These are phyloP conservation scores for Drosophila kanapiae DNA, from an alignment of 1,140 invertebrate genomes.

Conservation along the genomic window DNA sequence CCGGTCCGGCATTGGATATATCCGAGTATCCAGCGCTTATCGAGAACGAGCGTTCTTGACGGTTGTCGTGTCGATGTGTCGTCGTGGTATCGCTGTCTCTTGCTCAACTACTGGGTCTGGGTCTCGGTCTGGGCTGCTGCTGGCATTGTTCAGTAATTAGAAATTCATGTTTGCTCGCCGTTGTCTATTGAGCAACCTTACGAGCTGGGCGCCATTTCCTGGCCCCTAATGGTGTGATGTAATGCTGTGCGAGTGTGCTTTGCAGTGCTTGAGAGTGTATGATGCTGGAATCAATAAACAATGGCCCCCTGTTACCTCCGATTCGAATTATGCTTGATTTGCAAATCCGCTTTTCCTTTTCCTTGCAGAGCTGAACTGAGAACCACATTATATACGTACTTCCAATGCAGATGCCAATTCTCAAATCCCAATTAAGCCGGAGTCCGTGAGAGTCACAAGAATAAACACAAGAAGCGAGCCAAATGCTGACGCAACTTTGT, in stretches of 20 bases:
- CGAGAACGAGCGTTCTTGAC: conserved; percentile 9
- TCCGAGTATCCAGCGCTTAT: conserved; percentile 40
- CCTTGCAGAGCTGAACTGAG: conserved; percentile 33
- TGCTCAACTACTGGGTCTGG: conserved; percentile 4
- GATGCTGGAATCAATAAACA: conserved; percentile 16
- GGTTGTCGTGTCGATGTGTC: conserved; percentile 2
- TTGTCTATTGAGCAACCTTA: conserved; percentile 27
- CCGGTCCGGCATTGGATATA: conserved; percentile 34
- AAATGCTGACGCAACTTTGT: conserved; percentile 50
- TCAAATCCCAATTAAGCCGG: conserved; percentile 22
- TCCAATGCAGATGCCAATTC: conserved; percentile 40
- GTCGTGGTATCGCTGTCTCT: neutral
- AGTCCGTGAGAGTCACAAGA: conserved; percentile 1
- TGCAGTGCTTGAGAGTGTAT: neutral
- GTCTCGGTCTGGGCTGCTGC: conserved; percentile 14
- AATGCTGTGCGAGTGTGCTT: conserved; percentile 1
- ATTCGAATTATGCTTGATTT: conserved; percentile 18
- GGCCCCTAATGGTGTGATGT: conserved; percentile 16
- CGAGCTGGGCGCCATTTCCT: conserved; percentile 19
- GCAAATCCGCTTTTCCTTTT: conserved; percentile 6
- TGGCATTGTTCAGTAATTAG: conserved; percentile 53
- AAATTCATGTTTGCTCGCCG: conserved; percentile 49
- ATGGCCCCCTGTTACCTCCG: neutral
- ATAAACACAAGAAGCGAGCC: conserved; percentile 15
- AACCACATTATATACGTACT: conserved; percentile 12